A percentile compares a stretch with the other conserved stretches of the same genome.
These are phyloP conservation scores for Poeciliopsis occidentalis DNA, from an alignment of 2,113 vertebrate species.

Conservation along the genomic window DNA sequence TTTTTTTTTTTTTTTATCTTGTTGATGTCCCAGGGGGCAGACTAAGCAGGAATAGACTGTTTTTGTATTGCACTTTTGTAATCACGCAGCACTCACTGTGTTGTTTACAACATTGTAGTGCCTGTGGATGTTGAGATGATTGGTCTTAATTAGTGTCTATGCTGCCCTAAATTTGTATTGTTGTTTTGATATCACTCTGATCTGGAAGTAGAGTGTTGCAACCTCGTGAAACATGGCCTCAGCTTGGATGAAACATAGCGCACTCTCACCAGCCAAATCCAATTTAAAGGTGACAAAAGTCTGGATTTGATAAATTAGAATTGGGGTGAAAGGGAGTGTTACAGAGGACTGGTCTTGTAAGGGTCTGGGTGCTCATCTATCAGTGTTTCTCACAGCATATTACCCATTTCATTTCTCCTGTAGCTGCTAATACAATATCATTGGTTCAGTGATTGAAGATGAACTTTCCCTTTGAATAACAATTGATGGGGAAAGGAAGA, in stretches of 20 bases:
- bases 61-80: conserved; percentile 55
- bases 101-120: conserved; percentile 65
- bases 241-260: conserved; percentile 58
- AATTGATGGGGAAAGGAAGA: conserved; percentile 54
- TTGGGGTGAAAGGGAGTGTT: conserved; percentile 55
- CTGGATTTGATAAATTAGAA: conserved; percentile 68
- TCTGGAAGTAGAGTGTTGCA: conserved; percentile 62
- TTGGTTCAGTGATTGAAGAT: conserved; percentile 70
- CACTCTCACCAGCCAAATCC: conserved; percentile 63
- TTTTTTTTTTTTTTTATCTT: conserved; percentile 20
- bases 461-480: conserved; percentile 68
- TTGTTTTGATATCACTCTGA: conserved; percentile 56
- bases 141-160: conserved; percentile 70
- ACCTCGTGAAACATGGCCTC: conserved; percentile 58
- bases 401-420: conserved; percentile 66
- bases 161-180: conserved; percentile 64
- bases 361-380: conserved; percentile 58
- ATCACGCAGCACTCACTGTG: conserved; percentile 54
- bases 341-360: conserved; percentile 58
- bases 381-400: conserved; percentile 64
- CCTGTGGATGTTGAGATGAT: conserved; percentile 69
- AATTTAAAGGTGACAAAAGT: conserved; percentile 73
- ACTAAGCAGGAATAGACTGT: conserved; percentile 43
- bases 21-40: conserved; percentile 47
- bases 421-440: conserved; percentile 70